These are phyloP conservation scores for Leucophenga varia DNA, from an alignment of 1,140 invertebrate genomes.

Conservation along the genomic window DNA sequence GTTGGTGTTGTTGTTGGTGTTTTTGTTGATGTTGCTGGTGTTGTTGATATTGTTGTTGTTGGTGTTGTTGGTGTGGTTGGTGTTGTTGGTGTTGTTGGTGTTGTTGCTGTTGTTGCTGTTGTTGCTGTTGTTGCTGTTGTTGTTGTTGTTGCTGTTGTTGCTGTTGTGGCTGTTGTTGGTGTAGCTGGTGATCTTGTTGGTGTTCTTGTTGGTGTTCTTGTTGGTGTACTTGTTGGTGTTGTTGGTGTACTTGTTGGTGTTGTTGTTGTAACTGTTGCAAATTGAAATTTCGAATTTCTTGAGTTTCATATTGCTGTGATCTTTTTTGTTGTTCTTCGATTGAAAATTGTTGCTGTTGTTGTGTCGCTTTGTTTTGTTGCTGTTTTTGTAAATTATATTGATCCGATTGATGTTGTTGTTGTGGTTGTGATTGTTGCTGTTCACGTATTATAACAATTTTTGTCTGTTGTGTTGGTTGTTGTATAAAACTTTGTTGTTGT, in stretches of 20 bases:
- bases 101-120: conserved; percentile 25
- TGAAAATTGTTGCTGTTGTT: conserved; percentile 25
- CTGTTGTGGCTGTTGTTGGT: too few relatives aligned
- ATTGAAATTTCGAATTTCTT: background rate
- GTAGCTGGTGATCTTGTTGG: conserved; percentile 17
- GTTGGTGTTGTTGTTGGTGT: conserved; percentile 2
- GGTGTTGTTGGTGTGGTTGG: conserved; percentile 15
- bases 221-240: conserved; percentile 11
- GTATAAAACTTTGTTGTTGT: too few relatives aligned
- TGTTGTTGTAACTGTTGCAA: conserved; percentile 12
- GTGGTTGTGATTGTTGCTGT: conserved; percentile 16
- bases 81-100: conserved; percentile 17
- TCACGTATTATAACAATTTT: conserved; percentile 22
- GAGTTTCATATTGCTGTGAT: conserved; percentile 14
- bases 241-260: conserved; percentile 7
- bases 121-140: conserved; percentile 20
- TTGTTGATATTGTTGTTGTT: conserved; percentile 23
- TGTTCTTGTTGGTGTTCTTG: conserved; percentile 10
- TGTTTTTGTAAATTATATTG: conserved; percentile 32
- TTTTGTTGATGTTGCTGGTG: conserved; percentile 21
- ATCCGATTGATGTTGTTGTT: conserved; percentile 30
- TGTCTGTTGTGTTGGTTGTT: conserved; percentile 9
- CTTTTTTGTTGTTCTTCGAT: too few relatives aligned
- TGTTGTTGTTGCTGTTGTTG: too few relatives aligned
- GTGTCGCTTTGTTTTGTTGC: conserved; percentile 9